Evolutionary conservation across 1,140 invertebrate genomes (phyloP), one percentile per base, ranked within the genome.

Genomic region (Aphaenogaster ashmeadi): DNA sequence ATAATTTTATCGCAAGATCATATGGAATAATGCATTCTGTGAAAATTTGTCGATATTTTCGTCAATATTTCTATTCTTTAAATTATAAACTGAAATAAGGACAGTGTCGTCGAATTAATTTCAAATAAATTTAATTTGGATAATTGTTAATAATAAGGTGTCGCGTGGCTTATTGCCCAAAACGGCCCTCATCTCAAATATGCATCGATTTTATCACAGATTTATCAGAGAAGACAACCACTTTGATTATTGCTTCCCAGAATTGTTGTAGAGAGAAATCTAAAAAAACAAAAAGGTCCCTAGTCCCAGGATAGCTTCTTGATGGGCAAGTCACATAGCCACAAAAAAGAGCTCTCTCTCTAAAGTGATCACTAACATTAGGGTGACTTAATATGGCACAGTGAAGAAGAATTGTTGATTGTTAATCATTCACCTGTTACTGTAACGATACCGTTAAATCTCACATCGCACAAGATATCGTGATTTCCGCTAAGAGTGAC

Each of bases 401-500:
- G 27, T 27, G 0, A 0, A 27, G 27, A 27, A 27, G 0, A 41
- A 77, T 44, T 60, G 15, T 47, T 27, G 4, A 44, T 74, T 3
- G 38, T 8, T 11, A 67, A 44, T 47, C 7, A 13, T 80, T 15
- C 86, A 93, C 91, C 87, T 86, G 78, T 77, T 66, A 93, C 89
- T 36, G 88, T 81, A 41, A 94, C 47, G 18, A 87, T 15, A 6
- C 69, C 79, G 18, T 92, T 90, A 33, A 95, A 95, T 58, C 84
- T 87, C 6, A 94, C 56, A 18, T 94, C 78, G 8, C 54, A 66
- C 36, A 41, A 72, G 67, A 95, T 88, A 7, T 92, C 78, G 8
- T 93, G 89, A 85, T 93, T 72, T 33, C 85, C 88, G 5, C 83
- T 62, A 11, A 93, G 78, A 6, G 90, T 92, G 3, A 95, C 79